These are phyloP conservation scores for Sebastes matsubarae DNA, from an alignment of 2,797 vertebrate genomes.

Conservation along the genomic window DNA sequence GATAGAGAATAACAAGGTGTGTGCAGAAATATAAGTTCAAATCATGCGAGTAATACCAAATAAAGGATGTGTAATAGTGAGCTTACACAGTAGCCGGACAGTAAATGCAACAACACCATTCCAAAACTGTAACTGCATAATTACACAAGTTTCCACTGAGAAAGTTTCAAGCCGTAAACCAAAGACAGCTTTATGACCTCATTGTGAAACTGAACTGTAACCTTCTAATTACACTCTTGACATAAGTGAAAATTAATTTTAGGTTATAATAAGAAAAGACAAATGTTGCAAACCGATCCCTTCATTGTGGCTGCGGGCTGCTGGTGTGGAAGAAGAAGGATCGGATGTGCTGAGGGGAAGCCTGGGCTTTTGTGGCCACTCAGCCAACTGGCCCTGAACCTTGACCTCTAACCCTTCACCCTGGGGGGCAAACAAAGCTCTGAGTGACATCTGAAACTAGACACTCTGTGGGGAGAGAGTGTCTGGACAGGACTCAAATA, in stretches of 20 bases:
- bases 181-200: slow-evolving; percentile 36
- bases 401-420: slow-evolving; percentile 85
- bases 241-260: slow-evolving; percentile 54
- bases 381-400: slow-evolving; percentile 84
- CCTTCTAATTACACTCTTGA: slow-evolving; percentile 45
- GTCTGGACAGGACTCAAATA: slow-evolving; percentile 81
- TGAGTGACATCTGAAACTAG: slow-evolving; percentile 86
- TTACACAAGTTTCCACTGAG: slow-evolving; percentile 48
- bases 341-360: slow-evolving; percentile 79
- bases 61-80: neutral
- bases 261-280: slow-evolving; percentile 61
- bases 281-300: slow-evolving; percentile 74
- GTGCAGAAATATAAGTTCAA: slow-evolving; percentile 4
- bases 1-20: neutral
- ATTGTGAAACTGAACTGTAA: slow-evolving; percentile 42
- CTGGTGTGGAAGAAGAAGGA: slow-evolving; percentile 68
- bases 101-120: slow-evolving; percentile 10
- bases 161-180: slow-evolving; percentile 26
- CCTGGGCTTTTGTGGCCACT: slow-evolving; percentile 81
- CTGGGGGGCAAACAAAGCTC: slow-evolving; percentile 81
- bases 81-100: slow-evolving; percentile 21
- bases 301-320: slow-evolving; percentile 61
- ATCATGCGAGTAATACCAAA: neutral
- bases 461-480: slow-evolving; percentile 81
- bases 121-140: slow-evolving; percentile 32